phyloP scores from a whole-genome alignment of 2,113 vertebrate genomes.

The Psilopsiagon aurifrons region DNA sequence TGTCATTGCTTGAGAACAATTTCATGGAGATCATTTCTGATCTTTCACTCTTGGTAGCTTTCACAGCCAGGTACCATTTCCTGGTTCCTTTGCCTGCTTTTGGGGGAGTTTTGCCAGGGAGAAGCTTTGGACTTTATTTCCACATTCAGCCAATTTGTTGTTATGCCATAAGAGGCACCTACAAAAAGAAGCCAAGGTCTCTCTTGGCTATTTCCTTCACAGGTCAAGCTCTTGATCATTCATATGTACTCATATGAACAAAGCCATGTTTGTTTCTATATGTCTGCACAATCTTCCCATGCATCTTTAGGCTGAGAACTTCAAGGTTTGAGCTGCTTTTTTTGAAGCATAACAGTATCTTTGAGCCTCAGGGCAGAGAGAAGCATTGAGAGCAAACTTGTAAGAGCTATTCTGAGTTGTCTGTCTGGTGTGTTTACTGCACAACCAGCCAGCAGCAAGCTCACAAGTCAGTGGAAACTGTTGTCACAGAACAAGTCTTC shows the following conservation, averaged over 20 bases:
- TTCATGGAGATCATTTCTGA: background rate
- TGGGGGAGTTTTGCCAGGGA: background rate
- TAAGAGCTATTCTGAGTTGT: background rate
- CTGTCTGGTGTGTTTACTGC: accelerated
- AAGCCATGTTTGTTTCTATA: background rate
- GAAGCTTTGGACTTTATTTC: background rate
- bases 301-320: background rate
- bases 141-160: background rate
- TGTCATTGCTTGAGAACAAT: background rate
- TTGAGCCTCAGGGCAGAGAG: background rate
- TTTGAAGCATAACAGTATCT: background rate
- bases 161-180: background rate
- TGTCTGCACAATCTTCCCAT: background rate
- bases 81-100: background rate
- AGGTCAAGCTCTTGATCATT: background rate
- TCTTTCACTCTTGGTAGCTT: background rate
- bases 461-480: background rate
- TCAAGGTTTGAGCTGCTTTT: background rate
- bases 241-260: accelerated
- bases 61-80: background rate
- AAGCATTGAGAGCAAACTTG: background rate
- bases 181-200: background rate
- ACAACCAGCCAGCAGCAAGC: background rate
- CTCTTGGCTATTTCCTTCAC: background rate
- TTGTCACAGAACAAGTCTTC: background rate